Evolutionary conservation across 2,797 vertebrate species (phyloP).

Genomic region (Periparus ater): DNA sequence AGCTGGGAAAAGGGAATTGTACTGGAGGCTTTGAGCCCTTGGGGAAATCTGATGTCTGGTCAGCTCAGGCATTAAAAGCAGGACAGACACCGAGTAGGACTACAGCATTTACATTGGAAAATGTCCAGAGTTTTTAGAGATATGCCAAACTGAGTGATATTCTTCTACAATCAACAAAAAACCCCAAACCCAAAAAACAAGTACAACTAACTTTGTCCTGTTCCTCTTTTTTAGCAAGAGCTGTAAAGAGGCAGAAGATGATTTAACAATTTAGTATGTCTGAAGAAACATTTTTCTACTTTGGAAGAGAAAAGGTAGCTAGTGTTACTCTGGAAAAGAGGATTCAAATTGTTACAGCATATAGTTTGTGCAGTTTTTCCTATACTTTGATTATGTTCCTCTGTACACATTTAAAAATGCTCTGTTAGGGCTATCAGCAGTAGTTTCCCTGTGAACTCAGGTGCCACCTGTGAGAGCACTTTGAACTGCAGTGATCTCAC

Average conservation of each 20-base stretch:
- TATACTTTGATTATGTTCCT: neutral
- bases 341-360: neutral
- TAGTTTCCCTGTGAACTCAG: neutral
- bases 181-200: rapidly evolving
- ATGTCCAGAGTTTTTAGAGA: neutral
- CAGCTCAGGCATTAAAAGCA: neutral
- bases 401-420: neutral
- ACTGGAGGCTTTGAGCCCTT: neutral
- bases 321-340: neutral
- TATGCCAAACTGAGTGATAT: neutral
- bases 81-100: neutral
- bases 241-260: neutral
- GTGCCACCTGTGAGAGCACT: neutral
- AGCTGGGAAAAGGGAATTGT: neutral
- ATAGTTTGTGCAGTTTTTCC: neutral
- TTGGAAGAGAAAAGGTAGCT: neutral
- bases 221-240: neutral
- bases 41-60: neutral
- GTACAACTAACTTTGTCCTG: neutral
- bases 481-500: rapidly evolving
- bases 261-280: neutral
- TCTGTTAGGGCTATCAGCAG: rapidly evolving
- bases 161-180: neutral
- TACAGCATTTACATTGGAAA: neutral
- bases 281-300: neutral